These are phyloP conservation scores for Myiothlypis chrysogaster DNA, from an alignment of 2,797 vertebrate species.

Conservation along the genomic window DNA sequence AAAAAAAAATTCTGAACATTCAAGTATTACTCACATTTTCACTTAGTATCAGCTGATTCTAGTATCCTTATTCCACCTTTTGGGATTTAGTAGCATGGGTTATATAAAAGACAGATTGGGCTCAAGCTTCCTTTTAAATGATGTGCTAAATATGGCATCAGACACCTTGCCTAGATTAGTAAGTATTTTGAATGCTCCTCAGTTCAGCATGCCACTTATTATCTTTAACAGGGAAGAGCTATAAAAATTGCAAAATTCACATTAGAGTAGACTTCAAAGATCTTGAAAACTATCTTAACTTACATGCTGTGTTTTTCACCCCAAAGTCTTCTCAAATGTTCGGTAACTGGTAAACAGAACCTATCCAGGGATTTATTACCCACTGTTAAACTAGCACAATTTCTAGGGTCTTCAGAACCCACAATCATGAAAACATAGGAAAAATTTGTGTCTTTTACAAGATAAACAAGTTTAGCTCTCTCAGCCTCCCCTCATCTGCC, in stretches of 20 bases:
- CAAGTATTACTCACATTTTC: slow-evolving; percentile 72
- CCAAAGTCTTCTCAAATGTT: not conserved
- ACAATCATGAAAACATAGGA: not conserved
- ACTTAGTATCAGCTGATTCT: slow-evolving; percentile 67
- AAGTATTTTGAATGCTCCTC: slow-evolving; percentile 53
- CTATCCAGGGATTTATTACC: not conserved
- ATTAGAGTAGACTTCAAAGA: not conserved
- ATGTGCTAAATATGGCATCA: slow-evolving; percentile 27
- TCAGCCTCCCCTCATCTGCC: not conserved
- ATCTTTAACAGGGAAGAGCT: slow-evolving; percentile 27
- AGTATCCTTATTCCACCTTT: slow-evolving; percentile 64
- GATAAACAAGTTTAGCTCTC: not conserved
- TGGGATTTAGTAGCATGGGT: not conserved
- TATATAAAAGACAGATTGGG: slow-evolving; percentile 49
- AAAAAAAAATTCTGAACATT: slow-evolving; percentile 67
- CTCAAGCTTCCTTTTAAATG: slow-evolving; percentile 9
- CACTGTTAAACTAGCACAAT: not conserved
- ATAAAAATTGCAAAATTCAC: not conserved
- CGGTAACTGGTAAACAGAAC: not conserved
- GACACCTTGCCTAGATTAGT: slow-evolving; percentile 24
- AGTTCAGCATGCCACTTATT: slow-evolving; percentile 16
- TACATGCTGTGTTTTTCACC: not conserved
- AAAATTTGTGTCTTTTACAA: not conserved
- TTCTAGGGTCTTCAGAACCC: not conserved
- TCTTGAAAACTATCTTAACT: not conserved